Evolutionary conservation across 2,888 invertebrate genomes (phyloP).

Genomic region (Cephus spinipes): DNA sequence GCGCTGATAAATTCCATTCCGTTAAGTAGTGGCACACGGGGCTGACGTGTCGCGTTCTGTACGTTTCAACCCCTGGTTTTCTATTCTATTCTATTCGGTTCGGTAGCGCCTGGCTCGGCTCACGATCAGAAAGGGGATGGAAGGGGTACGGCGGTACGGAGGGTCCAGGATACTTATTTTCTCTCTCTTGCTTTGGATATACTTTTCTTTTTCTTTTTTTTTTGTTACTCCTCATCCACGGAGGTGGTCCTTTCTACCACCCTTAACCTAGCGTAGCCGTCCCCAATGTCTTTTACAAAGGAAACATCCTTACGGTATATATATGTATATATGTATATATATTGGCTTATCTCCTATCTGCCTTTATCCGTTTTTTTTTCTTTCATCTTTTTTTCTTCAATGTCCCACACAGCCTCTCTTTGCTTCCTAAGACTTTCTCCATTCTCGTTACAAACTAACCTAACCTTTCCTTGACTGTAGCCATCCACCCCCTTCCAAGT

Average conservation of each 20-base stretch:
- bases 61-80: conserved; percentile 33
- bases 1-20: conserved; percentile 57
- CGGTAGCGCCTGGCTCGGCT: conserved; percentile 8
- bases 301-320: not conserved
- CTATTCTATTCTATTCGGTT: conserved; percentile 11
- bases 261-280: not conserved
- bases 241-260: not conserved
- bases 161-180: conserved; percentile 9
- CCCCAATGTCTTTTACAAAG: not conserved
- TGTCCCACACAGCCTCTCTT: not conserved
- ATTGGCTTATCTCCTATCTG: not conserved
- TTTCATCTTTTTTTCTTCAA: not conserved
- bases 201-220: not conserved
- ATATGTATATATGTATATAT: not conserved
- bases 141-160: not conserved
- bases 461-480: not conserved
- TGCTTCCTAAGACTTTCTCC: conserved; percentile 6
- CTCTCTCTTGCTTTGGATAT: not conserved
- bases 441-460: conserved; percentile 1
- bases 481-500: conserved; percentile 31
- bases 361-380: not conserved
- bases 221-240: not conserved
- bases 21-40: conserved; percentile 41
- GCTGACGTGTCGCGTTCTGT: conserved; percentile 46
- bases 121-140: not conserved